Percentiles rank a stretch among this genome's conserved stretches.
phyloP scores from a whole-genome alignment of 2,888 invertebrate genomes.

The Habroteleia sp. region DNA sequence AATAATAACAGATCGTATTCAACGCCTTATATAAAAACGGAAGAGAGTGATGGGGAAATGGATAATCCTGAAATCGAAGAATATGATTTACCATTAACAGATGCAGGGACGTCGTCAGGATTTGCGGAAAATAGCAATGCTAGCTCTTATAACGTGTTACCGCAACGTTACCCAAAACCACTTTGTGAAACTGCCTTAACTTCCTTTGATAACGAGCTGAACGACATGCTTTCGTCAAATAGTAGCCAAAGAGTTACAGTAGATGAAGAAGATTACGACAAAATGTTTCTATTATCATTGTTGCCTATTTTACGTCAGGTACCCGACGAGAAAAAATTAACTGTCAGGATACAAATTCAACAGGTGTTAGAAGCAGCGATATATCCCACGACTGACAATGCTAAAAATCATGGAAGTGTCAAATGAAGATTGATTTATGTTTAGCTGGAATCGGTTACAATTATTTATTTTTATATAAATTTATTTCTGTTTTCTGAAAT shows the following conservation, averaged over 20 bases:
- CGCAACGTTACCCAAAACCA: conserved; percentile 70
- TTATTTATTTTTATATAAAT: too few species aligned
- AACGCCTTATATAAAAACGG: conserved; percentile 67
- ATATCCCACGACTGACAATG: conserved; percentile 63
- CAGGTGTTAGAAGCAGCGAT: conserved; percentile 72
- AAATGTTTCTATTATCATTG: conserved; percentile 77
- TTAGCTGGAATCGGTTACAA: not conserved
- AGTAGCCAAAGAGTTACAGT: conserved; percentile 69
- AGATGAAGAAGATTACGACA: conserved; percentile 78
- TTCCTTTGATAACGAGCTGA: conserved; percentile 74
- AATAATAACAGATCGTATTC: conserved; percentile 25
- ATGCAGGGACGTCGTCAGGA: conserved; percentile 61
- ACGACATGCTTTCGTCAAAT: conserved; percentile 73
- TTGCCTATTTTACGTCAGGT: conserved; percentile 75
- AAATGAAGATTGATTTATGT: conserved; percentile 9
- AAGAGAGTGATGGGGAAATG: conserved; percentile 70
- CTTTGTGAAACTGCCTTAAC: conserved; percentile 73
- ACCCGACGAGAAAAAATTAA: conserved; percentile 76
- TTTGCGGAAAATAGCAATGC: conserved; percentile 47
- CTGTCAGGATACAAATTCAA: conserved; percentile 78
- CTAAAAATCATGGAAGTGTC: conserved; percentile 33
- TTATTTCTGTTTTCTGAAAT: too few species aligned
- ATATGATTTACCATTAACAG: conserved; percentile 70
- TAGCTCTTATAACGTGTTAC: conserved; percentile 61
- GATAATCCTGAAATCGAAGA: conserved; percentile 73